These are phyloP conservation scores for Chaunax sp. DNA, from an alignment of 2,797 vertebrate species.

Conservation along the genomic window DNA sequence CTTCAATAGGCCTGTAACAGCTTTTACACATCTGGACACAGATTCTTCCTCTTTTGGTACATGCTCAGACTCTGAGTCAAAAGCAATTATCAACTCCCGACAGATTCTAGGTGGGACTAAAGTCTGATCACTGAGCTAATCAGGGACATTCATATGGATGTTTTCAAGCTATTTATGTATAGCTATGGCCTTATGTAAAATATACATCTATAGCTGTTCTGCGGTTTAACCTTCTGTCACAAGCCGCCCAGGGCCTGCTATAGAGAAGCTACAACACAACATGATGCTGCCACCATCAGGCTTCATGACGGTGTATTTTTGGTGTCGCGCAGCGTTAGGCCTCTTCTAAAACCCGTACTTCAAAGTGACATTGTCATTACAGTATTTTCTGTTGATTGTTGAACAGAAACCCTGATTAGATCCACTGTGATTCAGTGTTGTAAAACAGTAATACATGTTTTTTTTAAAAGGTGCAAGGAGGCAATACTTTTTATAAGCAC, in stretches of 20 bases:
- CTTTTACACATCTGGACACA: constrained; percentile 4
- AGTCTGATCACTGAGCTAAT: not conserved
- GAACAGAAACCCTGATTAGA: constrained; percentile 25
- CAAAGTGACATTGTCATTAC: not conserved
- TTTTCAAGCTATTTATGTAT: not conserved
- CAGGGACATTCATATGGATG: not conserved
- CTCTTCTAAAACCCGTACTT: constrained; percentile 26
- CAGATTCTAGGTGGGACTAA: not conserved
- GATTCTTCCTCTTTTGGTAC: not conserved
- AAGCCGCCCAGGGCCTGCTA: not conserved
- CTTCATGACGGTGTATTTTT: constrained; percentile 11
- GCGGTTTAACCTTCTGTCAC: constrained; percentile 20
- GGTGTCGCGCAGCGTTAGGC: constrained; percentile 2
- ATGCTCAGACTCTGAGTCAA: constrained; percentile 4
- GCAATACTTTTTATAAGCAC: constrained; percentile 47
- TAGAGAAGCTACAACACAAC: constrained; percentile 34
- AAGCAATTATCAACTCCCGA: not conserved
- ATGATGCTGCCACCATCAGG: constrained; percentile 60
- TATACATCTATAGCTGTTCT: not conserved
- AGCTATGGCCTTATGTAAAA: constrained; percentile 12
- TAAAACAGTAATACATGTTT: constrained; percentile 36
- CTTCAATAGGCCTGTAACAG: not conserved
- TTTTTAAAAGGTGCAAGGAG: constrained; percentile 31
- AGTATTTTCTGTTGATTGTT: constrained; percentile 15
- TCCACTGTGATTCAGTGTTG: constrained; percentile 25